A percentile compares a stretch with the other conserved stretches of the same genome.
These are phyloP conservation scores for Hedychridium roseum DNA, from an alignment of 2,888 invertebrate species.

Conservation along the genomic window DNA sequence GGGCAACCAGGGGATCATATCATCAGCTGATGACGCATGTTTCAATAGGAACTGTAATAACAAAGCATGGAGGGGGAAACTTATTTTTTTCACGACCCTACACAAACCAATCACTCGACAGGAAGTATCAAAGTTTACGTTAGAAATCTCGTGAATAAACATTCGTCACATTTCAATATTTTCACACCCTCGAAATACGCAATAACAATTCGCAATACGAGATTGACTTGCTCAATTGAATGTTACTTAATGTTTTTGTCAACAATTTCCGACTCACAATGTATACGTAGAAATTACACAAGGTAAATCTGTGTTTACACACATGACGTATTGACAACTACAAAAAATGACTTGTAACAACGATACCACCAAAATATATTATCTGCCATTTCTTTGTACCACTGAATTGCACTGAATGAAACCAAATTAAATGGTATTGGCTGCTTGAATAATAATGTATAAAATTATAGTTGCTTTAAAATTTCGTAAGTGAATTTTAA, in stretches of 20 bases:
- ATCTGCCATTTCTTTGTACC: too few species aligned
- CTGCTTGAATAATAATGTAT: neutral
- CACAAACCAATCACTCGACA: too few species aligned
- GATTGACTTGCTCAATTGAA: neutral
- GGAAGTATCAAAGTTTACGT: too few species aligned
- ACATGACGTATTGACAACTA: too few species aligned
- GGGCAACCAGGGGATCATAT: neutral
- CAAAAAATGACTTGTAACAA: too few species aligned
- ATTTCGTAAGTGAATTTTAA: neutral
- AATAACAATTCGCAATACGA: neutral
- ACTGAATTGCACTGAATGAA: too few species aligned
- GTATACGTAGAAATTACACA: too few species aligned
- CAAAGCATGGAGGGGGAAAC: neutral
- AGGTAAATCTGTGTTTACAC: too few species aligned
- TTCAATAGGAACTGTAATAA: neutral
- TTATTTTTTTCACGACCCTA: neutral
- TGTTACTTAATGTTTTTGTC: neutral
- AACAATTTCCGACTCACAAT: too few species aligned
- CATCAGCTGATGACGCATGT: constrained; percentile 25
- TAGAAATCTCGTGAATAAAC: neutral
- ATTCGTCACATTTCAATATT: neutral
- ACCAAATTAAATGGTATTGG: neutral
- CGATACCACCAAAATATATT: too few species aligned
- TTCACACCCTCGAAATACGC: neutral
- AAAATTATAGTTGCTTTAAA: neutral